Evolutionary conservation across 64 coral and sea anemone genomes (phyloP).

Genomic region (Montipora efflorescens): DNA sequence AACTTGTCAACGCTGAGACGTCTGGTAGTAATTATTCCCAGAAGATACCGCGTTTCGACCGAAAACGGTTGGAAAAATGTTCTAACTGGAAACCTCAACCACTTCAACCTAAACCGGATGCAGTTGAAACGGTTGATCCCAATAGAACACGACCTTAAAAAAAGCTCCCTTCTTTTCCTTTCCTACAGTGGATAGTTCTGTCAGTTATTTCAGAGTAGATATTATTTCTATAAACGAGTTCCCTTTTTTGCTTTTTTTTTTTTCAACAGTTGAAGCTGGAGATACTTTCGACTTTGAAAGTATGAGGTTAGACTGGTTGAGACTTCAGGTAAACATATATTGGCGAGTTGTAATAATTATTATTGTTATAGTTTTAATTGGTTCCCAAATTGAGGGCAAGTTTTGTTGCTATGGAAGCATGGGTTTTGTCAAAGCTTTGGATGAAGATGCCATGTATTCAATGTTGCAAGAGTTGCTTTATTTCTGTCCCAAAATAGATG

Average conservation of each 20-base stretch:
- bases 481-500: no score
- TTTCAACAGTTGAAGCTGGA: slow-evolving; percentile 86
- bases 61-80: no score
- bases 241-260: neutral
- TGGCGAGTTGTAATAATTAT: neutral
- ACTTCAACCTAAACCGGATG: no score
- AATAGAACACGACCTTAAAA: no score
- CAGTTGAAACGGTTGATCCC: no score
- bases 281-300: slow-evolving; percentile 86
- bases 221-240: neutral
- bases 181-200: no score
- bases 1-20: no score
- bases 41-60: no score
- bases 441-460: neutral
- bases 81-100: no score
- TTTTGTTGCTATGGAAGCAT: neutral
- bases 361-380: neutral
- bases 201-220: neutral
- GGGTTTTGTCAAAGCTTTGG: neutral
- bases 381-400: neutral
- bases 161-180: no score
- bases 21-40: no score
- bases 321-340: slow-evolving; percentile 82
- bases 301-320: slow-evolving; percentile 91
- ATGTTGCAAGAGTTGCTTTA: no score